These are phyloP conservation scores for Melieria crassipennis DNA, from an alignment of 2,888 invertebrate species.

Conservation along the genomic window DNA sequence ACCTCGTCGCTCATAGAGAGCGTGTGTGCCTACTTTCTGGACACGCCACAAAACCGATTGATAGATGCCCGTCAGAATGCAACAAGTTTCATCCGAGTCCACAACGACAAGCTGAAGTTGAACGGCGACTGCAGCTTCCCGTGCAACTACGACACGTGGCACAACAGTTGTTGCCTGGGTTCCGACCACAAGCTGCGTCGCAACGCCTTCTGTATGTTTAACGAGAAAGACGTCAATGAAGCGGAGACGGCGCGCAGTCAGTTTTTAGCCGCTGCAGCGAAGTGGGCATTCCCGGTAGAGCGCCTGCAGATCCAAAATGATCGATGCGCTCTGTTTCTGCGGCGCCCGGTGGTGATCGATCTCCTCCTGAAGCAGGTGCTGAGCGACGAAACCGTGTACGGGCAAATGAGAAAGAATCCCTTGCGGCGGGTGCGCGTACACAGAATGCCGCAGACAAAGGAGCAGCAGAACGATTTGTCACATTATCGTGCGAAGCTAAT, in stretches of 20 bases:
- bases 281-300: conserved; percentile 52
- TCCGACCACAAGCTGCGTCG: conserved; percentile 38
- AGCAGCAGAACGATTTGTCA: conserved; percentile 42
- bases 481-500: conserved; percentile 50
- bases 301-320: conserved; percentile 43
- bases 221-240: conserved; percentile 24
- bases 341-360: conserved; percentile 45
- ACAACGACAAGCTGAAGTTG: conserved; percentile 69
- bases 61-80: conserved; percentile 16
- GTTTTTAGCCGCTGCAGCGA: conserved; percentile 42
- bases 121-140: conserved; percentile 76
- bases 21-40: conserved; percentile 24
- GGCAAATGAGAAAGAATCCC: conserved; percentile 32
- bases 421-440: conserved; percentile 17
- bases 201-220: conserved; percentile 30
- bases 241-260: conserved; percentile 22
- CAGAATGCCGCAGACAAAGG: not conserved
- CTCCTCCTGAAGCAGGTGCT: conserved; percentile 47
- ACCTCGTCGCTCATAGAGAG: not conserved
- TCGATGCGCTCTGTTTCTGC: conserved; percentile 51
- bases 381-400: conserved; percentile 36
- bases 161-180: conserved; percentile 57
- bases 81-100: conserved; percentile 68
- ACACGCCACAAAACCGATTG: not conserved
- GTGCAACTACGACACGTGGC: conserved; percentile 70